Percentiles rank a stretch among this genome's conserved stretches.
phyloP scores from a whole-genome alignment of 2,113 vertebrate species.

The Clarias magur region DNA sequence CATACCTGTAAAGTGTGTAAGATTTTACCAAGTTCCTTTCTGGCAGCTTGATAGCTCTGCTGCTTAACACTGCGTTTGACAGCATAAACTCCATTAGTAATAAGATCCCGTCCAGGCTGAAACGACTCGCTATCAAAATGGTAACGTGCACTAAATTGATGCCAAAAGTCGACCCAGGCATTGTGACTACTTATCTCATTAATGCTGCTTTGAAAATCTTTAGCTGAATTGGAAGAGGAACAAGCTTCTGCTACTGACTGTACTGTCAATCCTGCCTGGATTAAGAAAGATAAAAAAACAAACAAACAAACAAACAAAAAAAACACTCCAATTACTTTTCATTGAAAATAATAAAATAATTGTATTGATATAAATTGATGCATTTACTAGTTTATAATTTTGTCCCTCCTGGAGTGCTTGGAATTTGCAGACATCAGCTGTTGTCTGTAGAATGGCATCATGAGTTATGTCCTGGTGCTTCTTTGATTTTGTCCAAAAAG shows the following conservation, averaged over 20 bases:
- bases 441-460: conserved; percentile 5
- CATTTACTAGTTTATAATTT: background rate
- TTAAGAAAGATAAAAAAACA: background rate
- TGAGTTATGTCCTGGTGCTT: conserved; percentile 20
- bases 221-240: conserved; percentile 14
- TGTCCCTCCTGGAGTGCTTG: background rate
- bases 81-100: background rate
- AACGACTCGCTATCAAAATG: conserved; percentile 31
- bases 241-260: conserved; percentile 31
- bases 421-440: background rate
- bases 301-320: too few species aligned
- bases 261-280: conserved; percentile 21
- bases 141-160: background rate
- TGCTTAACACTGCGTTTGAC: background rate
- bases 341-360: background rate
- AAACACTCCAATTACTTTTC: background rate
- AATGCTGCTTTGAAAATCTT: conserved; percentile 35
- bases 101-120: background rate
- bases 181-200: background rate
- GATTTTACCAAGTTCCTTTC: conserved; percentile 12
- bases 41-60: conserved; percentile 10
- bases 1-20: conserved; percentile 44
- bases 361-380: background rate
- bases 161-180: background rate
- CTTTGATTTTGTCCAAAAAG: background rate